phyloP scores from a whole-genome alignment of 2,888 invertebrate genomes.

The Idaea biselata region DNA sequence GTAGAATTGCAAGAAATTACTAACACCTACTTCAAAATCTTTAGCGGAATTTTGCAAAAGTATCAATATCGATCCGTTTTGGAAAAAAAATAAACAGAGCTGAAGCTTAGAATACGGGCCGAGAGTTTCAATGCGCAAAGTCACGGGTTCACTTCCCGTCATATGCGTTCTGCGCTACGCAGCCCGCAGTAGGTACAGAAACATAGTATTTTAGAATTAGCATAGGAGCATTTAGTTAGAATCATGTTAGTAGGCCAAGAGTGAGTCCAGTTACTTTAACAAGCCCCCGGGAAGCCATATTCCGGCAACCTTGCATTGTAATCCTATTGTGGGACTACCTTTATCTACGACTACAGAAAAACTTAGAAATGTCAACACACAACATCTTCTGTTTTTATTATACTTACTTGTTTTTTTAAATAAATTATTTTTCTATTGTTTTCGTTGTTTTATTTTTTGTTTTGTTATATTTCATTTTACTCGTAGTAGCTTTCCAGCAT shows the following conservation, averaged over 20 bases:
- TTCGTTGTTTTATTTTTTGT: constrained; percentile 30
- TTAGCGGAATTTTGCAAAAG: no score
- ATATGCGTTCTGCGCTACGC: no score
- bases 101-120: no score
- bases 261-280: constrained; percentile 18
- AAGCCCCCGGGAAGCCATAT: constrained; percentile 53
- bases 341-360: constrained; percentile 6
- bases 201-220: no score
- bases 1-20: no score
- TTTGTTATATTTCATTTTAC: not conserved
- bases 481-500: no score
- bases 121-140: no score
- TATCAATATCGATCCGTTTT: no score
- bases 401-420: not conserved
- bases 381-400: not conserved
- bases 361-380: not conserved
- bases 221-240: constrained; percentile 26
- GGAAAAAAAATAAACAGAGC: no score
- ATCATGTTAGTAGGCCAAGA: constrained; percentile 59
- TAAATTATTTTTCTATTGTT: constrained; percentile 25
- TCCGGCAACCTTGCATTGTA: constrained; percentile 55
- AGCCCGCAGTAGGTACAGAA: no score
- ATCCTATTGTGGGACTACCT: constrained; percentile 55
- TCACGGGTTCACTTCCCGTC: no score
- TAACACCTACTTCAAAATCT: no score